Base-by-base conservation (phyloP, 2,888 invertebrate genomes). In the Heliconius erato region DNA sequence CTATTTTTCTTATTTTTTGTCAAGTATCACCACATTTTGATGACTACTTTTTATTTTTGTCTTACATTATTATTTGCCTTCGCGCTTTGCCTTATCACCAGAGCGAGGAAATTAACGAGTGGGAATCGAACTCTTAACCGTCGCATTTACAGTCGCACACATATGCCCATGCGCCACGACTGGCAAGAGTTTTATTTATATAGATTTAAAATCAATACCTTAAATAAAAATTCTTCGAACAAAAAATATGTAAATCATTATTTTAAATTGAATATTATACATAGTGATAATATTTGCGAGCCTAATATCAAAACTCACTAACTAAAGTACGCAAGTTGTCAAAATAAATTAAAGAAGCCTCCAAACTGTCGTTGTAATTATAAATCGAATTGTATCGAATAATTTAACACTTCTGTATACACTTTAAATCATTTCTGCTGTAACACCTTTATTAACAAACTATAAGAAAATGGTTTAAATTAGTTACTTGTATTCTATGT, bases 271-370 rank as follows among this genome's bases (percentile, higher is more conserved):
- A 54, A 19, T 54, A 54, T 19, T 19, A 19, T 59, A 19, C 23
- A 19, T 59, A 59, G n/a, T 68, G 80, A 76, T 80, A 80, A 76
- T 80, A 80, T 59, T 77, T 71, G 59, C 71, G 28, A 78, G 14
- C 44, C 26, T 28, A 78, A 65, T 49, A 49, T 68, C 32, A 40
- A 78, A 65, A 23, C 14, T 28, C 28, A 16, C 23, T 28, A 65
- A 19, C n/a, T 9, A n/a, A 59, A 59, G 23, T n/a, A 3, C 44
- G 16, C 44, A 35, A 26, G 44, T 74, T 19, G 72, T 59, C 72
- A 63, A 82, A 85, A 79, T 79, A 84, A 84, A 86, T 85, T 84
- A 80, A 86, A 78, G 86, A 86, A 86, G 81, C 84, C 86, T 71
- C 74, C 68, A 63, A 79, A 79, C 72, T 71, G 82, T 81, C 74